Evolutionary conservation across 2,797 vertebrate genomes (phyloP).

Genomic region (Pangasius krempfi): DNA sequence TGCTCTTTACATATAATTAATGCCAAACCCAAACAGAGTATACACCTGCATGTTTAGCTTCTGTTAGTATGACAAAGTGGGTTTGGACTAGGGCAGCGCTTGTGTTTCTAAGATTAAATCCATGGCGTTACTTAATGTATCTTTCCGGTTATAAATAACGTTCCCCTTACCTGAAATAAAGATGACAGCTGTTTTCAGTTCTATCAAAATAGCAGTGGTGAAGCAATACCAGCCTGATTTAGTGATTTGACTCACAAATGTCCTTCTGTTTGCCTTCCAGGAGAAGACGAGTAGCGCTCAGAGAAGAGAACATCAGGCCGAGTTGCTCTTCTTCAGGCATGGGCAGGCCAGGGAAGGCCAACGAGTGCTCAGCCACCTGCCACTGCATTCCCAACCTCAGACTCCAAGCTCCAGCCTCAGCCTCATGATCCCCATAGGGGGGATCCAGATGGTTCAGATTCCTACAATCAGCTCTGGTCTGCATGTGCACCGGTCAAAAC

Average conservation of each 20-base stretch:
- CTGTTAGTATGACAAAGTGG: slow-evolving; percentile 63
- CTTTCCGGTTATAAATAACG: slow-evolving; percentile 26
- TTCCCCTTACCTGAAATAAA: slow-evolving; percentile 37
- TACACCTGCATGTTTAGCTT: slow-evolving; percentile 67
- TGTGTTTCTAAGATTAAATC: slow-evolving; percentile 57
- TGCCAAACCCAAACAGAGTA: slow-evolving; percentile 66
- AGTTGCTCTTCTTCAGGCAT: slow-evolving; percentile 48
- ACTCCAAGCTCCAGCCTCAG: slow-evolving; percentile 67
- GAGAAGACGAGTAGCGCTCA: slow-evolving; percentile 47
- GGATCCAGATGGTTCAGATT: slow-evolving; percentile 88
- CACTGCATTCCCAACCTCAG: slow-evolving; percentile 89
- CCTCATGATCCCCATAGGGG: slow-evolving; percentile 86
- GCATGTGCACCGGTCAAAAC: slow-evolving; percentile 68
- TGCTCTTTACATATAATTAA: slow-evolving; percentile 65
- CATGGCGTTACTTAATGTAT: slow-evolving; percentile 46
- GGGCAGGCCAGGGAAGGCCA: slow-evolving; percentile 64
- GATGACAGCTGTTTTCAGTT: slow-evolving; percentile 15
- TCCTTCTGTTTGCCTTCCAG: slow-evolving; percentile 46
- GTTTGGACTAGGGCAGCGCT: slow-evolving; percentile 56
- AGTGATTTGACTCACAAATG: slow-evolving; percentile 36
- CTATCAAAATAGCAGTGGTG: slow-evolving; percentile 8
- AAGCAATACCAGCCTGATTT: slow-evolving; percentile 7
- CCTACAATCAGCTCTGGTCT: slow-evolving; percentile 65
- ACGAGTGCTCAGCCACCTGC: slow-evolving; percentile 90
- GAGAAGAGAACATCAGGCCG: slow-evolving; percentile 43